These are phyloP conservation scores for Synergus gifuensis DNA, from an alignment of 2,888 invertebrate species.

Conservation along the genomic window DNA sequence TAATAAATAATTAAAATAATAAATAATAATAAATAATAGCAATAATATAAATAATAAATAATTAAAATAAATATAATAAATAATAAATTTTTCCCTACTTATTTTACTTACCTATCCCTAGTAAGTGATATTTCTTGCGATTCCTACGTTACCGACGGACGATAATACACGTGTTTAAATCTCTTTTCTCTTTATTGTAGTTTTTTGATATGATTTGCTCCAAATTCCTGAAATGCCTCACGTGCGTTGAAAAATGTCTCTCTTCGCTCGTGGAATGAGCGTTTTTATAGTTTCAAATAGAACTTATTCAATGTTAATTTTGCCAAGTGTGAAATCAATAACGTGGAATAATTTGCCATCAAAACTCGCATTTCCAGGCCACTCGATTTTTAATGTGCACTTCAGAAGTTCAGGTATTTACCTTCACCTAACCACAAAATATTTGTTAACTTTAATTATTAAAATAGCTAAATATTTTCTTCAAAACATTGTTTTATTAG, in stretches of 20 bases:
- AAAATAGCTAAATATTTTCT: neutral
- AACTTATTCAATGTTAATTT: constrained; percentile 51
- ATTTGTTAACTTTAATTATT: neutral
- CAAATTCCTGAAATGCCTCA: neutral
- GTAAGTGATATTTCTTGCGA: no score
- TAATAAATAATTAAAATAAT: no score
- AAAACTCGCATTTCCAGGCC: constrained; percentile 25
- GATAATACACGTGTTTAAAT: no score
- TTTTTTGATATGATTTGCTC: no score
- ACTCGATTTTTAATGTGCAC: constrained; percentile 33
- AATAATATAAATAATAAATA: no score
- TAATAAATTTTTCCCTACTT: no score
- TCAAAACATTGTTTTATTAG: neutral
- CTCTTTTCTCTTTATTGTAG: no score
- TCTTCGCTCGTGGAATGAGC: constrained; percentile 21
- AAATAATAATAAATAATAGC: no score
- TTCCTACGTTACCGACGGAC: no score
- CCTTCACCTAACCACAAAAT: constrained; percentile 51
- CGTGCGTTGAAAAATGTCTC: constrained; percentile 28
- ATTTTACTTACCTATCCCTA: no score
- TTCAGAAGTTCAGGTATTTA: constrained; percentile 48
- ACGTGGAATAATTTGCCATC: neutral
- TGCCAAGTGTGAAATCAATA: constrained; percentile 35
- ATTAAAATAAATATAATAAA: no score
- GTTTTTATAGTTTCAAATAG: constrained; percentile 23